Evolutionary conservation across 2,113 vertebrate species (phyloP).

Genomic region (Aplodontia rufa): DNA sequence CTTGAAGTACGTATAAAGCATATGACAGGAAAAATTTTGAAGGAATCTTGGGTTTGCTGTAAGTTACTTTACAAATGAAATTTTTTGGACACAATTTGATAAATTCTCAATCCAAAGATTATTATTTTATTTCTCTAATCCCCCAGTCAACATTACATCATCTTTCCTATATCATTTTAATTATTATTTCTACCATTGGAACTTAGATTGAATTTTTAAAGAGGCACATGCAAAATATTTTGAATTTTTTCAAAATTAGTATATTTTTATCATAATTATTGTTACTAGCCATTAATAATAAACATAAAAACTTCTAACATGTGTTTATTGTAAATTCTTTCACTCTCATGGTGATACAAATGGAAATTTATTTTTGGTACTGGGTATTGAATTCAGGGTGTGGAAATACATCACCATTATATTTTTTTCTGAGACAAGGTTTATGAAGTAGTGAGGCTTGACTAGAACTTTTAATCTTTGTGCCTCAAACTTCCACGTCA

Average conservation of each 20-base stretch:
- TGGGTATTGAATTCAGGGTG: no score
- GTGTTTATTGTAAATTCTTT: neutral
- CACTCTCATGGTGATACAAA: neutral
- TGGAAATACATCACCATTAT: no score
- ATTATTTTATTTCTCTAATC: no score
- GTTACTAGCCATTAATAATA: neutral
- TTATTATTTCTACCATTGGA: neutral
- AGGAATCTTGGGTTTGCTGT: neutral
- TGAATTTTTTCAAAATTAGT: neutral
- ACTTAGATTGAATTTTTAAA: neutral
- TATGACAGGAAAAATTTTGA: slow-evolving; percentile 44
- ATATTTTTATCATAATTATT: neutral
- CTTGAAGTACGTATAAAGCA: slow-evolving; percentile 11
- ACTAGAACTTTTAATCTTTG: no score
- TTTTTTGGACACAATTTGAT: slow-evolving; percentile 41
- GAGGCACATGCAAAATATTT: neutral
- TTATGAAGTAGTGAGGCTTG: no score
- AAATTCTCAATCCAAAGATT: no score
- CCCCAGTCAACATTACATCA: neutral
- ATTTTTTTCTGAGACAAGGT: no score
- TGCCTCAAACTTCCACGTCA: no score
- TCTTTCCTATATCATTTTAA: slow-evolving; percentile 45
- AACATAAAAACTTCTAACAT: neutral
- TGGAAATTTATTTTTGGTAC: no score
- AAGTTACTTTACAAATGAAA: neutral